These are phyloP conservation scores for Eupithecia vulgata DNA, from an alignment of 2,888 invertebrate genomes.

Conservation along the genomic window DNA sequence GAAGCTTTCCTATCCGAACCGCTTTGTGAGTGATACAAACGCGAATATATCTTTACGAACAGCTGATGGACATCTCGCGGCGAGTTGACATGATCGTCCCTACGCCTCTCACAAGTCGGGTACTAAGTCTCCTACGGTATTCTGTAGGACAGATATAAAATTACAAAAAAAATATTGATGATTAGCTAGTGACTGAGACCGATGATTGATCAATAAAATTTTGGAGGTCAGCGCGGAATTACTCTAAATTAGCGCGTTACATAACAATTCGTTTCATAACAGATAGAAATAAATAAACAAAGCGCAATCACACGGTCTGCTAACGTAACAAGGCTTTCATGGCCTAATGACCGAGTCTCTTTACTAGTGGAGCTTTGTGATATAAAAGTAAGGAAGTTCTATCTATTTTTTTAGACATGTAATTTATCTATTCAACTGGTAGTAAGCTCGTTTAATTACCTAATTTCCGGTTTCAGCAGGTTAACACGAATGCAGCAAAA, in stretches of 20 bases:
- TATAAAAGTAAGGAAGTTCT: not conserved
- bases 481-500: too few relatives aligned
- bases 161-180: too few relatives aligned
- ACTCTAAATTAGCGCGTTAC: not conserved
- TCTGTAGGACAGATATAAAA: too few relatives aligned
- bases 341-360: constrained; percentile 18
- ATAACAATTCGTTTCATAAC: constrained; percentile 25
- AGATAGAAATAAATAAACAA: constrained; percentile 35
- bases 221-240: not conserved
- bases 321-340: constrained; percentile 38
- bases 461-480: too few relatives aligned
- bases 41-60: not conserved
- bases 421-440: not conserved
- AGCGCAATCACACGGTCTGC: constrained; percentile 19
- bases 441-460: not conserved
- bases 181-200: too few relatives aligned
- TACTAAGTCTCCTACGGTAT: too few relatives aligned
- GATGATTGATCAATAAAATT: not conserved
- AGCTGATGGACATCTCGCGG: not conserved
- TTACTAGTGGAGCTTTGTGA: not conserved
- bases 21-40: too few relatives aligned
- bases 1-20: too few relatives aligned
- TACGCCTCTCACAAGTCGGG: too few relatives aligned
- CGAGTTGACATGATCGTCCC: too few relatives aligned
- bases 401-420: not conserved